A percentile compares a stretch with the other conserved stretches of the same genome.
phyloP scores from a whole-genome alignment of 2,113 vertebrate species.

The Meleagris gallopavo region DNA sequence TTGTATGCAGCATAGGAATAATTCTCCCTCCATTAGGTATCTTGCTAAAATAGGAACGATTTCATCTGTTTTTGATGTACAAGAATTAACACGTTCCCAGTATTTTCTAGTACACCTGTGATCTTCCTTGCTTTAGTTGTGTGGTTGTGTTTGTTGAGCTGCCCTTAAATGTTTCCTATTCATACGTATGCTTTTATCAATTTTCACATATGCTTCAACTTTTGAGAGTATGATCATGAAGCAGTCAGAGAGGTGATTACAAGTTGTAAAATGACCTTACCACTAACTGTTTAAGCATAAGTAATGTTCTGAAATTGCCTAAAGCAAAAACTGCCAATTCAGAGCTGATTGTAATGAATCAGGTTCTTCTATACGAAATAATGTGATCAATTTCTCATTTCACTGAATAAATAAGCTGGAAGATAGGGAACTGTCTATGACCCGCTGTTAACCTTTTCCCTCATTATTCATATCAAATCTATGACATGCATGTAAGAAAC shows the following conservation, averaged over 20 bases:
- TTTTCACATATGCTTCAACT: conserved; percentile 25
- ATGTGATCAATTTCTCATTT: conserved; percentile 99
- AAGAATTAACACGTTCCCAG: background rate
- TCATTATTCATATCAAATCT: conserved; percentile 94
- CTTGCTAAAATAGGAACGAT: background rate
- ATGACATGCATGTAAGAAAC: conserved; percentile 85
- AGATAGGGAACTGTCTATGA: conserved; percentile 90
- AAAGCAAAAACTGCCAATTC: conserved; percentile 95
- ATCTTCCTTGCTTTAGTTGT: background rate
- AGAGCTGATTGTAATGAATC: conserved; percentile 98
- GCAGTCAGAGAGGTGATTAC: conserved; percentile 89
- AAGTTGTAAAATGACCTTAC: conserved; percentile 95
- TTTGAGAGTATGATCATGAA: conserved; percentile 78
- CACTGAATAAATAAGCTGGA: conserved; percentile 97
- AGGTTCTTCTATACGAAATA: conserved; percentile 94
- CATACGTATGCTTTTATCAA: background rate
- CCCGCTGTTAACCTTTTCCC: conserved; percentile 89
- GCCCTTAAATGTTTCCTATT: background rate
- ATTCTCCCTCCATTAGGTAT: background rate
- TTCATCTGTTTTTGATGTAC: background rate
- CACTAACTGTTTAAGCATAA: conserved; percentile 89
- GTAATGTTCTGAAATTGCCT: conserved; percentile 92
- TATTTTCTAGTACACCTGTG: background rate
- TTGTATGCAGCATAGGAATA: background rate
- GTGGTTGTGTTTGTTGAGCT: background rate